Conservation (phyloP, 2,113 vertebrate species). For the Nicator chloris region DNA sequence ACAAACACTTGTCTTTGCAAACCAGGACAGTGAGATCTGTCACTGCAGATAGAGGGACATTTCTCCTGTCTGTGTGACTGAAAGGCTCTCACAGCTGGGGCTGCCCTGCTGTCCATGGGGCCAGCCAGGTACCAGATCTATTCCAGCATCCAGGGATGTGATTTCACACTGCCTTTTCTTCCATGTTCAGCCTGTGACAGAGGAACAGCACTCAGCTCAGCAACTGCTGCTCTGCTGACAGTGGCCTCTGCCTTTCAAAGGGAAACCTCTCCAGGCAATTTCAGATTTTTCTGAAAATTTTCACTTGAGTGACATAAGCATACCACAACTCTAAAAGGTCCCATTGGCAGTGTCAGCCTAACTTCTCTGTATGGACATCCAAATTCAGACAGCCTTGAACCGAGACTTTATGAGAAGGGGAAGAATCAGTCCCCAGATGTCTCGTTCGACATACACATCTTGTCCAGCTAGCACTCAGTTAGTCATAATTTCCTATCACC, state of each 20-base stretch:
- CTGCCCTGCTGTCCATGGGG: neutral
- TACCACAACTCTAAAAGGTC: neutral
- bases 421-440: neutral
- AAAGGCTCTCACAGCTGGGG: neutral
- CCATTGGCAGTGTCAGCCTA: neutral
- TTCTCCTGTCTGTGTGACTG: neutral
- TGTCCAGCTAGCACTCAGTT: neutral
- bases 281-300: neutral
- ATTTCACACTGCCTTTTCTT: neutral
- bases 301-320: neutral
- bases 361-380: neutral
- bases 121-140: fast-evolving
- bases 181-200: fast-evolving
- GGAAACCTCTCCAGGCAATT: neutral
- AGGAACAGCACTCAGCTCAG: neutral
- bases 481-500: neutral
- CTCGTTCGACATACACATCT: neutral
- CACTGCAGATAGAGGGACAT: neutral
- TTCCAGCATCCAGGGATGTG: neutral
- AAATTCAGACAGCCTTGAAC: neutral
- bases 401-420: neutral
- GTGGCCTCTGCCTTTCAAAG: neutral
- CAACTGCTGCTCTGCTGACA: neutral
- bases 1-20: neutral
- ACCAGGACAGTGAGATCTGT: neutral